phyloP scores from a whole-genome alignment of 2,888 invertebrate species.

The Noctua fimbriata region DNA sequence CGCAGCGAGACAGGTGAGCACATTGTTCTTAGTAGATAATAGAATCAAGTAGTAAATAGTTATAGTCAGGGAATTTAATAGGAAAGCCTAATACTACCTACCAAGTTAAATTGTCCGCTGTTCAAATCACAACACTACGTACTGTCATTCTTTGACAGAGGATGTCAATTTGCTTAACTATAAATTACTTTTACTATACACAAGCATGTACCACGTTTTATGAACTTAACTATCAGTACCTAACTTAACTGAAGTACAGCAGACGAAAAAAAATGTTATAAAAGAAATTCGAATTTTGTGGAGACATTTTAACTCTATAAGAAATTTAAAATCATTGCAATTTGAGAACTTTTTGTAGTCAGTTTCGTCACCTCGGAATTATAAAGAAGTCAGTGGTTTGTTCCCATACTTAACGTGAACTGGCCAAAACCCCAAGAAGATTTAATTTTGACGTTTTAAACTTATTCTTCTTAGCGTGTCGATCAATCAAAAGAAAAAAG shows the following conservation, averaged over 20 bases:
- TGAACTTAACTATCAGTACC: neutral
- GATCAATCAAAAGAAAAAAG: no score
- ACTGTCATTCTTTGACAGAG: no score
- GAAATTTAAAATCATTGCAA: neutral
- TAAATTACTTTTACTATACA: no score
- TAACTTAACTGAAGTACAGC: neutral
- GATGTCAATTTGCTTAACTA: no score
- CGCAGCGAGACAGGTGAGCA: slow-evolving; percentile 84
- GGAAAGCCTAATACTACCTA: neutral
- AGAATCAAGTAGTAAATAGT: neutral
- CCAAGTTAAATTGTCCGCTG: neutral
- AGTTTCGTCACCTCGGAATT: neutral
- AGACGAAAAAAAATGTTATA: neutral
- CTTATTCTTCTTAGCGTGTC: no score
- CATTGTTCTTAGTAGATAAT: neutral
- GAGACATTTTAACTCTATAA: neutral
- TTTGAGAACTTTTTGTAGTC: neutral
- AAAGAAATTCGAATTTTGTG: neutral
- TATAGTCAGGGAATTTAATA: neutral
- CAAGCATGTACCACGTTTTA: no score
- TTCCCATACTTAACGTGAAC: neutral
- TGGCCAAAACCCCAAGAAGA: neutral
- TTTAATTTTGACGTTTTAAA: no score
- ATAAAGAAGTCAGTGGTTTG: neutral
- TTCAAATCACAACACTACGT: neutral